Base-by-base conservation (phyloP, 1,140 invertebrate genomes). In the Paramacrobiotus metropolitanus region DNA sequence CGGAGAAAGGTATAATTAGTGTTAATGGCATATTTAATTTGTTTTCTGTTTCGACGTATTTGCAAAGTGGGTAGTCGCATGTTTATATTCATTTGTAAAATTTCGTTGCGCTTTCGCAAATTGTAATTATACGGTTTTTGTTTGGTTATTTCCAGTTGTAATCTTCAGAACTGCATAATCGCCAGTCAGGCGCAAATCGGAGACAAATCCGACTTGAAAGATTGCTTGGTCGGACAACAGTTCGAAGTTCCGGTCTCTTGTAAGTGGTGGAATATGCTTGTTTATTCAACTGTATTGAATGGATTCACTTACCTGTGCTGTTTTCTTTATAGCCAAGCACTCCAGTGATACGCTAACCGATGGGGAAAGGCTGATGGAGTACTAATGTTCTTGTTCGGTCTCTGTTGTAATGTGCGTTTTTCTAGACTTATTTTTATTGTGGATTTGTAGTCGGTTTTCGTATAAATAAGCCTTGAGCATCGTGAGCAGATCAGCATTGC, bases 161-260 rank as follows among this genome's bases (percentile, higher is more conserved):
- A 77, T 60, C 76, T 87, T 62, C 77, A 80, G 60, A 84, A 83
- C 66, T 83, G 81, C 68, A 82, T 87, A 44, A 73, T 87, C 31
- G 81, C 82, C 66, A 78, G 81, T 67, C 77, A 78, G 59, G 81
- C 78, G 30, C 67, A 74, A 1, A 78, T 87, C 2, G 78, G 80
- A 65, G 77, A 76, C 62, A 79, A 77, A 28, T 79, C 77, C 59
- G 77, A 81, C 65, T 69, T 87, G 1, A 85, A 81, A 68, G 79
- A 83, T 65, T 86, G 83, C 69, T 70, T 87, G 21, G 77, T 87
- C 65, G 69, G 68, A 28, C 24, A 18, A 28, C 9, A 24, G 9
- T 55, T 18, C 24, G 48, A 55, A 15, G 24, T 55, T 9, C 4
- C 48, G 4, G 48, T 4, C 4, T 9, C 4, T 4, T 55, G 48